phyloP scores from a whole-genome alignment of 1,140 invertebrate species.

The Drosophila repleta region DNA sequence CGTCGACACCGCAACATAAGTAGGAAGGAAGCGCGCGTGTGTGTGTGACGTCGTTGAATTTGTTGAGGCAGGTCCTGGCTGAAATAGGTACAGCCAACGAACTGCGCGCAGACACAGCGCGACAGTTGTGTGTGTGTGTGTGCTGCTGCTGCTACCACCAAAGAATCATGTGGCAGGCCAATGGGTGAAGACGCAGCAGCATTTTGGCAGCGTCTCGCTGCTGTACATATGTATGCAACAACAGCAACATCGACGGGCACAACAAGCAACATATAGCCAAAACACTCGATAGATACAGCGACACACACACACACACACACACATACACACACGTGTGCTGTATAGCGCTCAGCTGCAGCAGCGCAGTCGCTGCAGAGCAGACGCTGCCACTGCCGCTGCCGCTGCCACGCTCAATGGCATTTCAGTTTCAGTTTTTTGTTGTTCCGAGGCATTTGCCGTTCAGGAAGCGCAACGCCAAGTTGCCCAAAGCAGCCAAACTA shows the following conservation, averaged over 20 bases:
- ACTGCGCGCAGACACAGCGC: slow-evolving; percentile 66
- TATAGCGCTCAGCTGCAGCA: slow-evolving; percentile 13
- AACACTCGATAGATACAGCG: slow-evolving; percentile 76
- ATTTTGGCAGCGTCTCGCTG: slow-evolving; percentile 50
- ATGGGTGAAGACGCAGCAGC: slow-evolving; percentile 68
- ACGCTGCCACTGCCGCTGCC: background rate
- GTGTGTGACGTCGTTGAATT: slow-evolving; percentile 48
- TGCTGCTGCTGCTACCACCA: slow-evolving; percentile 33
- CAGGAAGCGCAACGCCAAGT: slow-evolving; percentile 71
- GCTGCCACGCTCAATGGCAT: slow-evolving; percentile 36
- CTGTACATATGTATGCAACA: slow-evolving; percentile 59
- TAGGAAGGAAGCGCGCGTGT: slow-evolving; percentile 76
- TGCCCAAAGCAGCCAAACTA: slow-evolving; percentile 56
- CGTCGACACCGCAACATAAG: slow-evolving; percentile 53
- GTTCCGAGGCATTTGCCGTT: slow-evolving; percentile 66
- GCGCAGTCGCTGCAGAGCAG: slow-evolving; percentile 23
- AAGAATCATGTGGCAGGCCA: slow-evolving; percentile 74
- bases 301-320: slow-evolving; percentile 32
- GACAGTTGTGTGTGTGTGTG: slow-evolving; percentile 17
- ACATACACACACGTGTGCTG: slow-evolving; percentile 28
- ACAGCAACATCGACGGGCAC: slow-evolving; percentile 57
- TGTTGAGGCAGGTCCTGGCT: slow-evolving; percentile 84
- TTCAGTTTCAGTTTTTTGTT: slow-evolving; percentile 60
- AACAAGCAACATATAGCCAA: slow-evolving; percentile 77
- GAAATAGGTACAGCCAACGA: slow-evolving; percentile 84